A percentile compares a stretch with the other conserved stretches of the same genome.
These are phyloP conservation scores for Clarias fuscus DNA, from an alignment of 2,797 vertebrate species.

Conservation along the genomic window DNA sequence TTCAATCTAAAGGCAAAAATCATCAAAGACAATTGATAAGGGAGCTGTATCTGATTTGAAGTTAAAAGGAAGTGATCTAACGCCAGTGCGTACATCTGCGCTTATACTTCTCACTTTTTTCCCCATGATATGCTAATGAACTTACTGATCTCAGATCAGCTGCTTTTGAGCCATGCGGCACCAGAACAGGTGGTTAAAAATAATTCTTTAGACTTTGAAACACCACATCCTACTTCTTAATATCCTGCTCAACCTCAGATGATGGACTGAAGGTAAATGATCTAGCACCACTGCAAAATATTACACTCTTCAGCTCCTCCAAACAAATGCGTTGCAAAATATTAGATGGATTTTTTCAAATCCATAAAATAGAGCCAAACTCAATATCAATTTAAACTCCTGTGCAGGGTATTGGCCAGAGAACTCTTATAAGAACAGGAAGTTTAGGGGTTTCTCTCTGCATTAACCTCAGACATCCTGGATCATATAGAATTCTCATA, in stretches of 20 bases:
- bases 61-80: neutral
- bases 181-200: neutral
- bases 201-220: neutral
- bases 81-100: neutral
- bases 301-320: neutral
- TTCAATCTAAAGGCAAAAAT: neutral
- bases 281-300: neutral
- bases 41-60: neutral
- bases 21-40: neutral
- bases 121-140: neutral
- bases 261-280: neutral
- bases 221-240: constrained; percentile 9
- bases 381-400: neutral
- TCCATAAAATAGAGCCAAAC: neutral
- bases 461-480: neutral
- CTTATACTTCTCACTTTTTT: neutral
- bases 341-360: neutral
- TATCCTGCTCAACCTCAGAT: neutral
- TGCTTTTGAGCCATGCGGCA: neutral
- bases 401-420: neutral
- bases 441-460: neutral
- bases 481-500: neutral
- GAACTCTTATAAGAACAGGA: neutral
- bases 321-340: neutral
- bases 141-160: neutral